phyloP scores from a whole-genome alignment of 2,113 vertebrate species.

The Glareola pratincola region DNA sequence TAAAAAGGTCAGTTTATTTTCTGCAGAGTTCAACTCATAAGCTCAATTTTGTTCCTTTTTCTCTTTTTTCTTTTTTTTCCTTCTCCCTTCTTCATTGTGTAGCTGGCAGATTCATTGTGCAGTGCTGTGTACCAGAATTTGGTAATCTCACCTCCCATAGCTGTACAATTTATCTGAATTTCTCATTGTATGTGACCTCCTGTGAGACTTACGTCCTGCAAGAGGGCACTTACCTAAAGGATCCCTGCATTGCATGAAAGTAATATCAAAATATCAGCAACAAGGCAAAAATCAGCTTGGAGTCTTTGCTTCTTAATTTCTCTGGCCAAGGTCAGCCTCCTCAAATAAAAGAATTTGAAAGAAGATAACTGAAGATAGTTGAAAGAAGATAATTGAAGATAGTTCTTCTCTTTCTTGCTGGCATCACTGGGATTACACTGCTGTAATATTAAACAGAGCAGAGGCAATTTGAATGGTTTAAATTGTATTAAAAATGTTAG shows the following conservation, averaged over 20 bases:
- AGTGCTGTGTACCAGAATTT: background rate
- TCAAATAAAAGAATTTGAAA: background rate
- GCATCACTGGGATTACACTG: background rate
- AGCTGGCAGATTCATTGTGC: background rate
- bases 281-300: background rate
- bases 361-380: background rate
- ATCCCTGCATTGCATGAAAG: background rate
- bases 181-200: background rate
- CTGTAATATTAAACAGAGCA: background rate
- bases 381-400: background rate
- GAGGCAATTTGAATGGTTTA: background rate
- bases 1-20: conserved; percentile 83
- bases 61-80: background rate
- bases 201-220: background rate
- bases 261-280: background rate
- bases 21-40: background rate
- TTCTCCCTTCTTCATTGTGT: background rate
- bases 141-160: background rate
- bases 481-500: background rate
- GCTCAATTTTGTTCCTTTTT: background rate
- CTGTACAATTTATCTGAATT: background rate
- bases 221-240: background rate
- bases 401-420: background rate
- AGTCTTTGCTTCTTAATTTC: background rate
- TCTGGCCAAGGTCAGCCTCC: background rate